Conservation (phyloP, 2,113 vertebrate species). For the Vulpes ferrilata region DNA sequence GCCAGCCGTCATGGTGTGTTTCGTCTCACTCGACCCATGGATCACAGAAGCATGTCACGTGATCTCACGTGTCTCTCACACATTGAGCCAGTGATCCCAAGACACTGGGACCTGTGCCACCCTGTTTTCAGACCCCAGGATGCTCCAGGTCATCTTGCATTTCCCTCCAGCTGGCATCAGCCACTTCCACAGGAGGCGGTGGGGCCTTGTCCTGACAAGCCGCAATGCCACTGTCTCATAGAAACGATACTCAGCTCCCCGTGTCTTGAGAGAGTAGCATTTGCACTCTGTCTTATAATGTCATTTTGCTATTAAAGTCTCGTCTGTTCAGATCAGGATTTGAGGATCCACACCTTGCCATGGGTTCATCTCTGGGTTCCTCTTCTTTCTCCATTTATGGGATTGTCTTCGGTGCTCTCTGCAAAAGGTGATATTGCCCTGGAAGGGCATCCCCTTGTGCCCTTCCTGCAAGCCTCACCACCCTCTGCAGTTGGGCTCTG, state of each 20-base stretch:
- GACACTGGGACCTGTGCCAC: rapidly evolving
- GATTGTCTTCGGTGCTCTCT: background rate
- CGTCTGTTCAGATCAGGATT: background rate
- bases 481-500: background rate
- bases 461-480: background rate
- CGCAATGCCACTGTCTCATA: background rate
- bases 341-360: rapidly evolving
- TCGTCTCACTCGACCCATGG: background rate
- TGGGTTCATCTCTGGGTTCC: background rate
- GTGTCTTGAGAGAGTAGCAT: background rate
- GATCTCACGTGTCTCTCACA: background rate
- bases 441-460: background rate
- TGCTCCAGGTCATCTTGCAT: background rate
- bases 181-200: background rate
- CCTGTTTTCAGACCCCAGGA: background rate
- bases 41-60: background rate
- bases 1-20: rapidly evolving
- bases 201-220: background rate
- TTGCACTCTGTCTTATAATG: no score
- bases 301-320: background rate
- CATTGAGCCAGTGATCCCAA: no score
- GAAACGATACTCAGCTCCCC: background rate
- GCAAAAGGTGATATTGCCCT: no score
- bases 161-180: background rate
- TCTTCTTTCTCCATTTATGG: background rate